Evolutionary conservation across 2,797 vertebrate species (phyloP).

Genomic region (Strix occidentalis): DNA sequence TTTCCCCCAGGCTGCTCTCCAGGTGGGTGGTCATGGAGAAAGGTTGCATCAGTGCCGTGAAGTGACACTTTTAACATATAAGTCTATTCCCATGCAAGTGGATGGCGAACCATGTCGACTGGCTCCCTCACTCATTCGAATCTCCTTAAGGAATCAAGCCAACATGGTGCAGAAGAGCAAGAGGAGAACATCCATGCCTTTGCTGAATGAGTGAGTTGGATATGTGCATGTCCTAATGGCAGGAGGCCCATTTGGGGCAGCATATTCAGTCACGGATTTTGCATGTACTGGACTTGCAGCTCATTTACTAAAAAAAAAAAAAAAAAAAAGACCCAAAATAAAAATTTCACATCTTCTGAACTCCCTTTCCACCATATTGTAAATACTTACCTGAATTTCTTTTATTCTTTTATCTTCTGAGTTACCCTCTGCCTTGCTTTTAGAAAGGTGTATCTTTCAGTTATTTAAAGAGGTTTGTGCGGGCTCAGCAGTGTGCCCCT

Average conservation of each 20-base stretch:
- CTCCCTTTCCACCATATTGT: not conserved
- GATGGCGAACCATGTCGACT: slow-evolving; percentile 94
- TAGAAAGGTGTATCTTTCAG: not conserved
- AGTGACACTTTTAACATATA: slow-evolving; percentile 92
- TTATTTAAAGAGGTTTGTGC: not conserved
- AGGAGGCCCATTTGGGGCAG: not conserved
- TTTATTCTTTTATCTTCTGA: not conserved
- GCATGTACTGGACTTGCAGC: slow-evolving; percentile 56
- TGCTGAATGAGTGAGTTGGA: slow-evolving; percentile 93
- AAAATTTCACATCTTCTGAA: not conserved
- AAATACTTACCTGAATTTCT: not conserved
- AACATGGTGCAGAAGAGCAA: slow-evolving; percentile 99
- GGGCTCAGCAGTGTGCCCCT: not conserved
- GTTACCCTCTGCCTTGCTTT: not conserved
- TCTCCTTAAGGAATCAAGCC: slow-evolving; percentile 96
- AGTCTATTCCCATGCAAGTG: slow-evolving; percentile 96
- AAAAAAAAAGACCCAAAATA: not conserved
- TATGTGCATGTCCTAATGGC: not conserved
- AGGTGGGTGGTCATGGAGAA: slow-evolving; percentile 96
- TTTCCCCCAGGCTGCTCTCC: slow-evolving; percentile 87
- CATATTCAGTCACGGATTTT: slow-evolving; percentile 8
- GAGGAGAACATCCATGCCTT: slow-evolving; percentile 92
- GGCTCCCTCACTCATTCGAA: slow-evolving; percentile 92
- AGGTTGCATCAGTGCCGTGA: slow-evolving; percentile 96
- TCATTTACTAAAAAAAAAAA: not conserved